These are phyloP conservation scores for Poecilobothrus nobilitatus DNA, from an alignment of 2,888 invertebrate species.

Conservation along the genomic window DNA sequence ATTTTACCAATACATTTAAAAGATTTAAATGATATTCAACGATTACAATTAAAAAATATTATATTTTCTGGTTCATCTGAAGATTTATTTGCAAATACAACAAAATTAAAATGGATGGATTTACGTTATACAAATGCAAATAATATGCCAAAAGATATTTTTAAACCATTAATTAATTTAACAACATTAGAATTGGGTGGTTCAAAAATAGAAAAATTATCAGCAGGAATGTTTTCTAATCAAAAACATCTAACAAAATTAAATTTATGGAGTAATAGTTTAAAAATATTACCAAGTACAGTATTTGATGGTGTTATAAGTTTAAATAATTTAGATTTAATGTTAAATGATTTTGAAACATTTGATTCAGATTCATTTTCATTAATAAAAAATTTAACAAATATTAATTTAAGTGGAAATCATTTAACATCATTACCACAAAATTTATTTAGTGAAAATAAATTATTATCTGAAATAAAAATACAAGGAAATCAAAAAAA, in stretches of 20 bases:
- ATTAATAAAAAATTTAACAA: conserved; percentile 52
- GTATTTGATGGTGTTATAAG: conserved; percentile 56
- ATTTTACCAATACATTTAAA: conserved; percentile 52
- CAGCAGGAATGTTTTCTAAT: conserved; percentile 54
- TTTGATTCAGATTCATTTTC: conserved; percentile 56
- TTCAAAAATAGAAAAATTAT: conserved; percentile 56
- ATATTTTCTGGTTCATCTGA: conserved; percentile 53
- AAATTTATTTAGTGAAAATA: conserved; percentile 51
- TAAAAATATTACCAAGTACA: conserved; percentile 54
- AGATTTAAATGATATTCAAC: conserved; percentile 49
- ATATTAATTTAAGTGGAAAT: conserved; percentile 60
- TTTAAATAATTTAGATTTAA: conserved; percentile 59
- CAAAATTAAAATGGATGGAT: conserved; percentile 55
- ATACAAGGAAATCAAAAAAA: conserved; percentile 52
- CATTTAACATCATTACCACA: conserved; percentile 55
- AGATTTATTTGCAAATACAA: conserved; percentile 53
- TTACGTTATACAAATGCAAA: conserved; percentile 52
- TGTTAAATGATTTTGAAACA: conserved; percentile 54
- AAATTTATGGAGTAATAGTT: conserved; percentile 60
- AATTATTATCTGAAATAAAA: conserved; percentile 48
- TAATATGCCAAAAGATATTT: conserved; percentile 50
- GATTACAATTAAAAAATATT: conserved; percentile 53
- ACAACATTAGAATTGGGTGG: conserved; percentile 57
- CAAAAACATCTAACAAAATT: conserved; percentile 52
- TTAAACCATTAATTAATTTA: conserved; percentile 50